Conservation (phyloP, 2,797 vertebrate species). For the Rhinophrynus dorsalis region DNA sequence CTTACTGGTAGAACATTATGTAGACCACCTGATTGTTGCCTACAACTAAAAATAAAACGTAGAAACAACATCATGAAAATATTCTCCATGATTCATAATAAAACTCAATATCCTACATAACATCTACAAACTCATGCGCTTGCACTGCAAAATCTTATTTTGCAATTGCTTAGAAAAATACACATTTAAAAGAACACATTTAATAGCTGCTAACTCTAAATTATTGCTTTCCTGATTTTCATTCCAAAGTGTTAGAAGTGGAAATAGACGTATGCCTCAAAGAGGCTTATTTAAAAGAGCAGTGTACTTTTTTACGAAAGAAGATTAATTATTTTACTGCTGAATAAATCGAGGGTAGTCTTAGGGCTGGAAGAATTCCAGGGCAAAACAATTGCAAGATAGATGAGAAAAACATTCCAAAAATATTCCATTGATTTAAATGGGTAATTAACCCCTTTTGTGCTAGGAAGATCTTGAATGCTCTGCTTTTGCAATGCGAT, state of each 20-base stretch:
- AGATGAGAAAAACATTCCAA: too few species aligned
- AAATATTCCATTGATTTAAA: too few species aligned
- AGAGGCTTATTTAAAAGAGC: too few species aligned
- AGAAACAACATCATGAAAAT: not conserved
- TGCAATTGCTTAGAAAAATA: not conserved
- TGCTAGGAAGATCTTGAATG: too few species aligned
- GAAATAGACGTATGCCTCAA: not conserved
- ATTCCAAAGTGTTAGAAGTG: conserved; percentile 4
- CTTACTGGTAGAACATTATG: not conserved
- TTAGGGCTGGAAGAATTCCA: too few species aligned
- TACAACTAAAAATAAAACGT: not conserved
- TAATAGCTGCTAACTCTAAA: not conserved
- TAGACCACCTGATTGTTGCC: not conserved
- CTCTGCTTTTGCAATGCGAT: too few species aligned
- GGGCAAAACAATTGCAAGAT: too few species aligned
- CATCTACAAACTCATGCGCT: not conserved
- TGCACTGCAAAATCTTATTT: not conserved
- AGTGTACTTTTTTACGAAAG: too few species aligned
- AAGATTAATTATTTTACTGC: too few species aligned
- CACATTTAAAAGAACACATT: not conserved
- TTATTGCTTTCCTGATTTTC: not conserved
- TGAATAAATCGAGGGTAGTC: too few species aligned
- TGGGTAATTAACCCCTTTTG: too few species aligned
- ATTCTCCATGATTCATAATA: not conserved
- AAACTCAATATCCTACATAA: not conserved